Conservation (phyloP, 2,888 invertebrate genomes). For the Synergus laeviventris region DNA sequence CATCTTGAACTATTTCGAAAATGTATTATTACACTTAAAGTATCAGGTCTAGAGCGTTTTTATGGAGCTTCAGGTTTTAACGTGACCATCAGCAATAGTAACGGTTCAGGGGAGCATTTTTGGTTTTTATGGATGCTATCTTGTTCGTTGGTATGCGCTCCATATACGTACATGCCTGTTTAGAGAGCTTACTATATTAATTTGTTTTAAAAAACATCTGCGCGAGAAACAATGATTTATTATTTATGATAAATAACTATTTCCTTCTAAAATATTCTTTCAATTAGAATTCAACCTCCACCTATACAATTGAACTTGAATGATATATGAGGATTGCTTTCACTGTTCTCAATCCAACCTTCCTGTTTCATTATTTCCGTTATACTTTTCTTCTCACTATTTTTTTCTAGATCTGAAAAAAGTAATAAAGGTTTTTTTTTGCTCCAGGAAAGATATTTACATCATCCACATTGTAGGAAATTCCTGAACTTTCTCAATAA, state of each 20-base stretch:
- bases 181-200: constrained; percentile 18
- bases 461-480: not conserved
- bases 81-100: constrained; percentile 15
- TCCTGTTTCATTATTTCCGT: constrained; percentile 28
- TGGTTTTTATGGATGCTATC: constrained; percentile 19
- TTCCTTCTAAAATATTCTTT: not conserved
- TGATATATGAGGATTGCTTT: constrained; percentile 31
- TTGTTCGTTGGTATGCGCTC: constrained; percentile 22
- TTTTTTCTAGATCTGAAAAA: constrained; percentile 19
- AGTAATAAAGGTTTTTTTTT: constrained; percentile 15
- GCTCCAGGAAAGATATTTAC: not conserved
- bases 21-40: constrained; percentile 1
- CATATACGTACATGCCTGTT: constrained; percentile 19
- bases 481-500: not conserved
- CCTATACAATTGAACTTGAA: constrained; percentile 23
- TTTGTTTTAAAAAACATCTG: constrained; percentile 1
- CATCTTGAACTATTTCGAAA: constrained; percentile 10
- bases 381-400: constrained; percentile 29
- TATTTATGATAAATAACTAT: too few species aligned
- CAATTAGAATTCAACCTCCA: not conserved
- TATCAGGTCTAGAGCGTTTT: constrained; percentile 1
- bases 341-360: constrained; percentile 26
- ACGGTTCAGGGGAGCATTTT: not conserved
- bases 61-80: constrained; percentile 8
- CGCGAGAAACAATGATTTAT: constrained; percentile 18